A percentile compares a stretch with the other conserved stretches of the same genome.
phyloP scores from a whole-genome alignment of 53 echinoderm and acorn worm genomes.

The Antedon mediterranea region DNA sequence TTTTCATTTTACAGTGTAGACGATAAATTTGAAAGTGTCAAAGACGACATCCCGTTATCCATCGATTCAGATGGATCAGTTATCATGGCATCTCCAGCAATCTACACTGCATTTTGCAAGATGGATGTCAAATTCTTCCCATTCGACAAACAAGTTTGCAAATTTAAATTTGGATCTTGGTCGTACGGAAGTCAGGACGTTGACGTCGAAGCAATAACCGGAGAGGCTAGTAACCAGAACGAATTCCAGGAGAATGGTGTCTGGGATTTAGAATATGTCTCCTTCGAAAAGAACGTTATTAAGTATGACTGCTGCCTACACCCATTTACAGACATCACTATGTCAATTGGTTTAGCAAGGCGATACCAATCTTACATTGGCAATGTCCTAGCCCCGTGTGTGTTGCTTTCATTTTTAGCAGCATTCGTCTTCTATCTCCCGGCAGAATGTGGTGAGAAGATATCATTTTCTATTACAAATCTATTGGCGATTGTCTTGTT shows the following conservation, averaged over 20 bases:
- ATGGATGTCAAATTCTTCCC: constrained; percentile 28
- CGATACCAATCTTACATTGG: constrained; percentile 27
- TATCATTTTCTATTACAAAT: constrained; percentile 25
- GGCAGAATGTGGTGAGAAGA: constrained; percentile 39
- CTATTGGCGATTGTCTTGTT: constrained; percentile 30
- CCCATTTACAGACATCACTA: constrained; percentile 25
- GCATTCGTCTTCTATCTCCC: constrained; percentile 31
- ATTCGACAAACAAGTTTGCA: constrained; percentile 29
- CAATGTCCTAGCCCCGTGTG: constrained; percentile 27
- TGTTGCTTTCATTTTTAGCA: constrained; percentile 20
- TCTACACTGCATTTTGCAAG: constrained; percentile 19
- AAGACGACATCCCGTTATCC: constrained; percentile 14
- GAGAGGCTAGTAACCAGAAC: constrained; percentile 2
- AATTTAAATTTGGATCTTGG: constrained; percentile 22
- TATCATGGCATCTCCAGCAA: constrained; percentile 14
- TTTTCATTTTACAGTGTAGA: constrained; percentile 17
- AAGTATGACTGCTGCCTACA: constrained; percentile 22
- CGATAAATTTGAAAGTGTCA: constrained; percentile 23
- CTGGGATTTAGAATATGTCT: constrained; percentile 13
- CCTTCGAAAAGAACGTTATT: constrained; percentile 8
- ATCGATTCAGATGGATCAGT: constrained; percentile 5
- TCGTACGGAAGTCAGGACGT: constrained; percentile 20
- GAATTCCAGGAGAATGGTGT: constrained; percentile 29
- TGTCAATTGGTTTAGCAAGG: constrained; percentile 11
- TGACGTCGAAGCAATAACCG: constrained; percentile 3